These are phyloP conservation scores for Pseudomyrmex pallidus DNA, from an alignment of 1,140 invertebrate species.

Conservation along the genomic window DNA sequence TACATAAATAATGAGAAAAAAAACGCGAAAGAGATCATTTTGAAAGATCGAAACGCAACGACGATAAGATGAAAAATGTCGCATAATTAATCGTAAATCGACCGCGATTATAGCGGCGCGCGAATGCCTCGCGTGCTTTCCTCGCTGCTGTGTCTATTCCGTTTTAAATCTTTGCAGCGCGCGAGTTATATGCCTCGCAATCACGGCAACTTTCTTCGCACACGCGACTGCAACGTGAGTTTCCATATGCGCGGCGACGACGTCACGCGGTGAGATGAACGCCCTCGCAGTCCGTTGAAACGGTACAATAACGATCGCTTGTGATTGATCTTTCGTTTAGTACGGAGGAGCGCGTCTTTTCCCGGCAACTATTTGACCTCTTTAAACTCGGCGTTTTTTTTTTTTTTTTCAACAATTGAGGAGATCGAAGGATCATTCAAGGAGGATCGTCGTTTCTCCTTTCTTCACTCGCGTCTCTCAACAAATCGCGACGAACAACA, in stretches of 20 bases:
- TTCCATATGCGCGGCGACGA: conserved; percentile 7
- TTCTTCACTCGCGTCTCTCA: background rate
- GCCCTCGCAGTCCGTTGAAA: conserved; percentile 56
- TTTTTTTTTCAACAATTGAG: background rate
- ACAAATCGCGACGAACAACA: too few species aligned
- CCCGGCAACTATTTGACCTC: conserved; percentile 28
- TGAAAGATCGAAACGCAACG: background rate
- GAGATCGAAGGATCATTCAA: background rate
- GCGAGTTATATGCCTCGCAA: conserved; percentile 47
- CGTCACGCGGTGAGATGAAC: conserved; percentile 30
- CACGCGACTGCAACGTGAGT: conserved; percentile 17
- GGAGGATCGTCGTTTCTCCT: background rate
- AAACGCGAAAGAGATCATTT: background rate
- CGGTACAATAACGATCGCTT: background rate
- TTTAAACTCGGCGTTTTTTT: background rate
- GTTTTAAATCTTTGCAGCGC: conserved; percentile 34
- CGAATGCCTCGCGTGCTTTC: conserved; percentile 40
- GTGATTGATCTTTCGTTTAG: conserved; percentile 47
- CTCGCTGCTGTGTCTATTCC: background rate
- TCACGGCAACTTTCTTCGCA: conserved; percentile 63
- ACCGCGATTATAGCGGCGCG: background rate
- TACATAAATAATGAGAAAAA: too few species aligned
- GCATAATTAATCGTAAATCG: background rate
- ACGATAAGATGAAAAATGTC: background rate
- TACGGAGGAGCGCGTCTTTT: background rate